Evolutionary conservation across 2,888 invertebrate genomes (phyloP).

Genomic region (Griposia aprilina): DNA sequence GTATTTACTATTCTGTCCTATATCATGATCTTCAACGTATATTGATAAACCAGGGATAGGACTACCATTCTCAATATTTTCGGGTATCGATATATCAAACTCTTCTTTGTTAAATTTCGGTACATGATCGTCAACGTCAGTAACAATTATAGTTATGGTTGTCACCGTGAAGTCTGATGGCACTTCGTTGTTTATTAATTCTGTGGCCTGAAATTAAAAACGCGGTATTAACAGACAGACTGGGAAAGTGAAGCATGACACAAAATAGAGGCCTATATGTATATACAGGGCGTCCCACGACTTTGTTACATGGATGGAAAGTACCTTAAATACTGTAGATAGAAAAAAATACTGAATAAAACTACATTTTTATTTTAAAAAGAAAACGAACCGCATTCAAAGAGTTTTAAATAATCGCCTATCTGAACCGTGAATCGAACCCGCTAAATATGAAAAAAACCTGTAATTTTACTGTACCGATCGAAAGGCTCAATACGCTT

Average conservation of each 20-base stretch:
- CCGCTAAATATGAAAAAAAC: too few species aligned
- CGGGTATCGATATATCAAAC: constrained; percentile 93
- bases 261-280: not conserved
- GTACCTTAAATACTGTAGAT: too few species aligned
- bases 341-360: too few species aligned
- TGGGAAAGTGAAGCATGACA: not conserved
- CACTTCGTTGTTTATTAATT: constrained; percentile 93
- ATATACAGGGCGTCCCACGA: not conserved
- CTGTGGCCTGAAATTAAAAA: constrained; percentile 91
- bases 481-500: too few species aligned
- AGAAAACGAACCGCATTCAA: too few species aligned
- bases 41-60: constrained; percentile 93
- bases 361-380: too few species aligned
- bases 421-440: too few species aligned
- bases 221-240: not conserved
- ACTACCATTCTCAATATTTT: constrained; percentile 93
- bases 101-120: constrained; percentile 93
- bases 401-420: too few species aligned
- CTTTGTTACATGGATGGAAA: too few species aligned
- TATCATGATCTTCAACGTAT: constrained; percentile 93
- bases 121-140: constrained; percentile 94
- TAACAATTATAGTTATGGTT: constrained; percentile 94
- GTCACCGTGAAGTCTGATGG: constrained; percentile 93
- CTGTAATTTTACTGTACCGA: too few species aligned
- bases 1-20: constrained; percentile 94